Conservation (phyloP, 2,797 vertebrate species). For the Arremon brunneinucha region DNA sequence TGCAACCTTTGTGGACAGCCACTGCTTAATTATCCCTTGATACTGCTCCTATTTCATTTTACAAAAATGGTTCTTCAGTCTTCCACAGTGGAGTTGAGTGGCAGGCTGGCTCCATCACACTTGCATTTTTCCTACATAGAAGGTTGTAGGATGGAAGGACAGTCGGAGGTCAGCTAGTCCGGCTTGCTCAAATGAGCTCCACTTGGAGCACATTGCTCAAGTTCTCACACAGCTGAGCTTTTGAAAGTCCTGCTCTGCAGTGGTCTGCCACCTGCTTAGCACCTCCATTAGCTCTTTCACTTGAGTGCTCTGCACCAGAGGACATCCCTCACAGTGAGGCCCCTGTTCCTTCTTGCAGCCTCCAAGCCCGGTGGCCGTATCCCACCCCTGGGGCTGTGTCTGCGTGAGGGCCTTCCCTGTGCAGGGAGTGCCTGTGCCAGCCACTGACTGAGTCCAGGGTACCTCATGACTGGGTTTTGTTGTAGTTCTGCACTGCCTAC, state of each 20-base stretch:
- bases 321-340: not conserved
- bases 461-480: not conserved
- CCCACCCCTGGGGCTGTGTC: not conserved
- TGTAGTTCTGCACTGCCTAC: not conserved
- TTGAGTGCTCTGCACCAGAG: not conserved
- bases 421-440: not conserved
- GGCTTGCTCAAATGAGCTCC: not conserved
- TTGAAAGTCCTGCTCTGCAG: not conserved
- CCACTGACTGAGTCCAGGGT: not conserved
- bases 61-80: not conserved
- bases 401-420: accelerated
- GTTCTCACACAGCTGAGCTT: not conserved
- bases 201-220: not conserved
- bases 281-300: not conserved
- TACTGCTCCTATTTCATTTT: not conserved
- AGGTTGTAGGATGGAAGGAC: not conserved
- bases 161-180: not conserved
- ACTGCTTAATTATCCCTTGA: not conserved
- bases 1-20: not conserved
- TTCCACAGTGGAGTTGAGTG: not conserved
- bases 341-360: not conserved
- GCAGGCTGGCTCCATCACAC: not conserved
- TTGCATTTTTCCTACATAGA: accelerated
- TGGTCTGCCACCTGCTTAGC: not conserved
- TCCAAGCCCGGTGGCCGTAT: not conserved